A percentile compares a stretch with the other conserved stretches of the same genome.
Evolutionary conservation across 2,797 vertebrate genomes (phyloP).

Genomic region (Schizopygopsis malacanthus): DNA sequence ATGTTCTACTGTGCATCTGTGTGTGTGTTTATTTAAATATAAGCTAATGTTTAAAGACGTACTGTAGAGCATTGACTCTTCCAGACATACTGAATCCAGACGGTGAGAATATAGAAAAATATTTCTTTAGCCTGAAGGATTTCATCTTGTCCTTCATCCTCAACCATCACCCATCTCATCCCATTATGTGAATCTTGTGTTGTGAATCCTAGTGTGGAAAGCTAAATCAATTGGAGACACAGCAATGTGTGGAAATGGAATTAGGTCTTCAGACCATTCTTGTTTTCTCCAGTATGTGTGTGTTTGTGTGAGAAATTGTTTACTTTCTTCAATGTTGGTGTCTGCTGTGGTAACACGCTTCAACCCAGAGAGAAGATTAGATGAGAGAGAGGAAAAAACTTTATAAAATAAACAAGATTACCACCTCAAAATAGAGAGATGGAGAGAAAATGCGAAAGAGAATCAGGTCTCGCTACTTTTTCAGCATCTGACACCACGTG

Average conservation of each 20-base stretch:
- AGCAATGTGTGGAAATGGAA: conserved; percentile 75
- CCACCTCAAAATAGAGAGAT: conserved; percentile 65
- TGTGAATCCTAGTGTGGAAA: conserved; percentile 65
- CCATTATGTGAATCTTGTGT: conserved; percentile 37
- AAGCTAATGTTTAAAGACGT: conserved; percentile 18
- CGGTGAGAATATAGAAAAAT: conserved; percentile 56
- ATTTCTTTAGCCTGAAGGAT: conserved; percentile 61
- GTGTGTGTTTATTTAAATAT: conserved; percentile 3
- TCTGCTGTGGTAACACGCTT: conserved; percentile 30
- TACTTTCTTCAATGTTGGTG: conserved; percentile 18
- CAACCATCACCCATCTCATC: conserved; percentile 38
- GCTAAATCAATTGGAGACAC: conserved; percentile 77
- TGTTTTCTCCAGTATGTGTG: conserved; percentile 38
- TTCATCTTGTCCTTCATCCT: conserved; percentile 58
- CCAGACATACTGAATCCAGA: conserved; percentile 50
- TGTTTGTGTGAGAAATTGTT: not conserved
- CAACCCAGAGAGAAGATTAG: conserved; percentile 64
- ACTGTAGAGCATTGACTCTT: not conserved
- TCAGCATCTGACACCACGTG: not conserved
- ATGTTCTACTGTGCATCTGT: not conserved
- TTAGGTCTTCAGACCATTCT: conserved; percentile 66
- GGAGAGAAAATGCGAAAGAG: conserved; percentile 41
- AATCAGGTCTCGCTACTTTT: not conserved
- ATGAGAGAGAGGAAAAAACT: conserved; percentile 65
- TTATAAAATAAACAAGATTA: conserved; percentile 75